Base-by-base conservation (phyloP, 2,797 vertebrate species). In the Falco naumanni region DNA sequence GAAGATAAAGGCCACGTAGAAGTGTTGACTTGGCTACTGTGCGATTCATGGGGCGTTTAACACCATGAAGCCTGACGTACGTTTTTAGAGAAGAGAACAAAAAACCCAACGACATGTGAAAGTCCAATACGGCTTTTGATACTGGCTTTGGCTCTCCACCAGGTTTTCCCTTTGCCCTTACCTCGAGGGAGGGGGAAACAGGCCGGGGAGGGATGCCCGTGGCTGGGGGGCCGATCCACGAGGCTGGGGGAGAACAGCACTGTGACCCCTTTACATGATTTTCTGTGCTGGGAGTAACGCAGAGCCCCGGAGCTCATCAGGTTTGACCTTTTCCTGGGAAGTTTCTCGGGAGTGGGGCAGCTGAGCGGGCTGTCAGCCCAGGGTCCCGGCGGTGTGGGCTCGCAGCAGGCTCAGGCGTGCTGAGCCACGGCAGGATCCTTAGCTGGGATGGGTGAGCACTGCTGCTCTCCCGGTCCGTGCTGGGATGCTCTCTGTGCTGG, bases 41-140 rank as follows among this genome's bases (percentile, higher is more conserved):
- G 29, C 80, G 60, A 90, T 93, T 93, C 90, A 87, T 79, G 63
- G 21, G 68, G n/a, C 53, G n/a, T 61, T 96, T 71, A 57, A 76
- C 29, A 31, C 21, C 0, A 0, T 28, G 48, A 54, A 78, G 43
- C 48, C 65, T 63, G 57, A 56, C 2, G 5, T 29, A 71, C 16
- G 16, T 48, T 79, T 86, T 20, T 43, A 56, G 37, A 70, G 71
- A 70, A 71, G 59, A 82, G 53, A 94, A 24, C 34, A 56, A 77
- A 77, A 70, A 17, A 16, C 45, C n/a, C 37, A 47, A 50, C 24
- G 25, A 28, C 25, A 33, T 9, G 10, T 60, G 66, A 60, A 75
- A 87, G 20, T 43, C 13, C 53, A 34, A 1, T 29, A 65, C 1
- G 5, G 34, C 29, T 84, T 93, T 76, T 33, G 63, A 34, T 45